These are phyloP conservation scores for Gnathonemus echidnorhynchus DNA, from an alignment of 2,113 vertebrate genomes.

Conservation along the genomic window DNA sequence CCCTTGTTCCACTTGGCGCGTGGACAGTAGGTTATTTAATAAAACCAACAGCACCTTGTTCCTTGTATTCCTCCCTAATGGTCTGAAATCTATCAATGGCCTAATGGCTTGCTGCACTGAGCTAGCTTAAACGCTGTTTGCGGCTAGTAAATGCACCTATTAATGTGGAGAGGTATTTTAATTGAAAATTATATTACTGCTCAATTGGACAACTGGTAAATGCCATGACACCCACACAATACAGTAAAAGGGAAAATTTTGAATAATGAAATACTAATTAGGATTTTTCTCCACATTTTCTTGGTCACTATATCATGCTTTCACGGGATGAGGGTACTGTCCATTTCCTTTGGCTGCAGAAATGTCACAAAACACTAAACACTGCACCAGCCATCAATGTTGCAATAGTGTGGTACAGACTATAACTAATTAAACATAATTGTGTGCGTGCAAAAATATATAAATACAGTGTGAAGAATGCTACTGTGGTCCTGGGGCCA, in stretches of 20 bases:
- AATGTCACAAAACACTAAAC: not conserved
- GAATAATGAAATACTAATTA: not conserved
- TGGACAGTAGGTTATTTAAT: conserved; percentile 15
- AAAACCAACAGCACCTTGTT: conserved; percentile 18
- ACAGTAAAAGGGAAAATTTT: not conserved
- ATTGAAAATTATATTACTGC: not conserved
- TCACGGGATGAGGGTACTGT: not conserved
- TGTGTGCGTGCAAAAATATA: not conserved
- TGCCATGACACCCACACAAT: not conserved
- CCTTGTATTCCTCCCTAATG: conserved; percentile 16
- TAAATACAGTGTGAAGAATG: not conserved
- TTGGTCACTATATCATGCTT: not conserved
- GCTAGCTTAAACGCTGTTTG: conserved; percentile 11
- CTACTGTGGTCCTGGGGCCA: not conserved
- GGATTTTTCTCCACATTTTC: not conserved
- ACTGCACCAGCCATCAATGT: not conserved
- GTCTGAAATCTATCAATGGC: conserved; percentile 21
- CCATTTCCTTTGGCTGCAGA: not conserved
- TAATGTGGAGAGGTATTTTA: conserved; percentile 8
- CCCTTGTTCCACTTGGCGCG: conserved; percentile 10
- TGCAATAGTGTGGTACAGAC: not conserved
- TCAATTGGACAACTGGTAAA: not conserved
- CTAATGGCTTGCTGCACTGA: conserved; percentile 18
- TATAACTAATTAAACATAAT: not conserved
- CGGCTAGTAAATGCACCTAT: conserved; percentile 17